Conservation (phyloP, 2,888 invertebrate species). For the Pandemis heparana region DNA sequence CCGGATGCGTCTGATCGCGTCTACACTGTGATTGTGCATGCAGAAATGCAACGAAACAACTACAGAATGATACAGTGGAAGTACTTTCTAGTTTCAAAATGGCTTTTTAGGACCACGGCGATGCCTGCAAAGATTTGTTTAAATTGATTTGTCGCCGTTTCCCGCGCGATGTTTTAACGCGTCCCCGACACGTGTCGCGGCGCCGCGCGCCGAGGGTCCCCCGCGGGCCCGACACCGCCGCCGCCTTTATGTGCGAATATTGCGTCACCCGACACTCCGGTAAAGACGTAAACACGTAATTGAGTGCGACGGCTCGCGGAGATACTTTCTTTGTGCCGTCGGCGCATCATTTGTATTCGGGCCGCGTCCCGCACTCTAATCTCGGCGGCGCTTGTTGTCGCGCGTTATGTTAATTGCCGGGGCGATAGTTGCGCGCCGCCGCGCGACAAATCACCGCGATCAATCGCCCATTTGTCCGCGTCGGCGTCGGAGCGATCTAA, state of each 20-base stretch:
- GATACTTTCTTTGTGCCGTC: neutral
- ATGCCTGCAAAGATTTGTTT: neutral
- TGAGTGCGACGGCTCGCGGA: slow-evolving; percentile 2
- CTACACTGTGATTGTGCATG: neutral
- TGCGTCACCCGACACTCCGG: neutral
- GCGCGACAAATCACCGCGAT: slow-evolving; percentile 15
- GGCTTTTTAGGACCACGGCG: neutral
- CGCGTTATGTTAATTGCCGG: slow-evolving; percentile 13
- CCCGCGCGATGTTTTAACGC: too few relatives aligned
- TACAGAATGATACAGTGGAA: neutral
- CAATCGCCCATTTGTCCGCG: slow-evolving; percentile 16
- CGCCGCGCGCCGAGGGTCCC: neutral
- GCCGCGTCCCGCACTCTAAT: neutral
- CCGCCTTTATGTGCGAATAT: neutral
- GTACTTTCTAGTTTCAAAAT: neutral
- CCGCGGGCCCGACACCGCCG: neutral
- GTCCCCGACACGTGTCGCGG: neutral
- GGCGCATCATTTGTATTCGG: slow-evolving; percentile 7
- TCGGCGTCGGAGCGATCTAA: slow-evolving; percentile 8
- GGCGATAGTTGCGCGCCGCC: neutral
- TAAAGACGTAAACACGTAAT: neutral
- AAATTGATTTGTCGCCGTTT: too few relatives aligned
- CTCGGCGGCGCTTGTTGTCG: slow-evolving; percentile 2
- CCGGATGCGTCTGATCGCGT: neutral
- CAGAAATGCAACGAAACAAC: neutral